phyloP scores from a whole-genome alignment of 37 sponge, comb jelly and placozoan genomes.

The Theonella swinhoei region DNA sequence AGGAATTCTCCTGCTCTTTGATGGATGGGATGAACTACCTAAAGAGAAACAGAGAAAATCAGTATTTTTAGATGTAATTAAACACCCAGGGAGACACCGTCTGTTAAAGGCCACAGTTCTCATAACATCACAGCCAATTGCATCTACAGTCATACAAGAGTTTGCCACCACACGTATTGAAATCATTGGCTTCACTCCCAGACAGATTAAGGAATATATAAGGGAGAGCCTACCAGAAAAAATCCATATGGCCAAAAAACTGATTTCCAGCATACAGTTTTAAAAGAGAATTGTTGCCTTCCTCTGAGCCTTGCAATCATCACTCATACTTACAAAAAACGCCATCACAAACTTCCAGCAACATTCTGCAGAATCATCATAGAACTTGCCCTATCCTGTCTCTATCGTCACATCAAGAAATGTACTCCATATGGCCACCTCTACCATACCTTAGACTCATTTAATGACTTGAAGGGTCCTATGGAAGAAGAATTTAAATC shows the following conservation, averaged over 20 bases:
- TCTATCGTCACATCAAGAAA: background rate
- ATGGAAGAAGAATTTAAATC: no score
- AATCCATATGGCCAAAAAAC: background rate
- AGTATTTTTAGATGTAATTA: conserved; percentile 34
- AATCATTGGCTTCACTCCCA: conserved; percentile 14
- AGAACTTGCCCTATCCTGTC: background rate
- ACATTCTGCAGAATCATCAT: background rate
- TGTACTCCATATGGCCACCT: background rate
- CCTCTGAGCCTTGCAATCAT: background rate
- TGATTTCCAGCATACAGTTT: no score
- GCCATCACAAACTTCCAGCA: background rate
- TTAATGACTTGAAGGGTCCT: background rate
- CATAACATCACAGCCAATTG: conserved; percentile 36
- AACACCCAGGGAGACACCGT: background rate
- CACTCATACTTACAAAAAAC: background rate
- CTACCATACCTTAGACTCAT: background rate
- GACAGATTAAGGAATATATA: conserved; percentile 3
- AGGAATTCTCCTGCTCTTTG: conserved; percentile 15
- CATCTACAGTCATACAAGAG: background rate
- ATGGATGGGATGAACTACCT: conserved; percentile 54
- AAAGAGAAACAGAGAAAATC: conserved; percentile 5
- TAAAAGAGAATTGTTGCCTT: background rate
- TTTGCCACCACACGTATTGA: conserved; percentile 31
- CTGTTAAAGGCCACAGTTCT: conserved; percentile 29
- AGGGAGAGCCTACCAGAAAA: background rate